These are phyloP conservation scores for Drosophila fungiperda DNA, from an alignment of 2,888 invertebrate species.

Conservation along the genomic window DNA sequence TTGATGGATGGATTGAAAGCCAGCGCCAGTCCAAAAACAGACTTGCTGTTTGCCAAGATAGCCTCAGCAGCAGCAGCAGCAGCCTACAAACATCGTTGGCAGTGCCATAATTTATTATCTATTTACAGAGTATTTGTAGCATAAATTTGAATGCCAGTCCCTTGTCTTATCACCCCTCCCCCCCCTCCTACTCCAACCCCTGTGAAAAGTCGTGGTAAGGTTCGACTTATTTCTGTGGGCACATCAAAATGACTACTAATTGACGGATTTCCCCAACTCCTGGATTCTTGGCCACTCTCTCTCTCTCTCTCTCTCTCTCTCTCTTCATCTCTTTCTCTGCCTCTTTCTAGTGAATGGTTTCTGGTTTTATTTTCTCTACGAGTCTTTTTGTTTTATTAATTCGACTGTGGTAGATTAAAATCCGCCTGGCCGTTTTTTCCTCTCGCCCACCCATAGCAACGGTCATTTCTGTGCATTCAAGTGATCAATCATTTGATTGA, in stretches of 20 bases:
- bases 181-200: neutral
- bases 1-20: slow-evolving; percentile 65
- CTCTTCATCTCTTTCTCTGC: neutral
- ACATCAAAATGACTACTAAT: slow-evolving; percentile 73
- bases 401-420: slow-evolving; percentile 68
- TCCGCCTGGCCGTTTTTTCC: slow-evolving; percentile 30
- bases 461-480: slow-evolving; percentile 53
- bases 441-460: neutral
- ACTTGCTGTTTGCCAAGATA: slow-evolving; percentile 22
- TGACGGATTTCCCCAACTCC: slow-evolving; percentile 60
- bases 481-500: slow-evolving; percentile 79
- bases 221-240: slow-evolving; percentile 37
- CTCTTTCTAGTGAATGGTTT: slow-evolving; percentile 26
- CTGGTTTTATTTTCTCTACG: slow-evolving; percentile 17
- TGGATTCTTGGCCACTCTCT: neutral
- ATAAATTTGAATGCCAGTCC: slow-evolving; percentile 61
- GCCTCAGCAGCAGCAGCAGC: slow-evolving; percentile 15
- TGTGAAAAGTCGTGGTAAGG: neutral
- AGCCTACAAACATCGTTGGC: slow-evolving; percentile 15
- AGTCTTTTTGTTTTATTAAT: slow-evolving; percentile 66
- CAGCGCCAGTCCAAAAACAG: slow-evolving; percentile 39
- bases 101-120: slow-evolving; percentile 67
- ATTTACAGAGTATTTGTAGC: slow-evolving; percentile 67
- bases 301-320: neutral
- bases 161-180: slow-evolving; percentile 33